A percentile compares a stretch with the other conserved stretches of the same genome.
These are phyloP conservation scores for Urocyon cinereoargenteus DNA, from an alignment of 2,797 vertebrate genomes.

Conservation along the genomic window DNA sequence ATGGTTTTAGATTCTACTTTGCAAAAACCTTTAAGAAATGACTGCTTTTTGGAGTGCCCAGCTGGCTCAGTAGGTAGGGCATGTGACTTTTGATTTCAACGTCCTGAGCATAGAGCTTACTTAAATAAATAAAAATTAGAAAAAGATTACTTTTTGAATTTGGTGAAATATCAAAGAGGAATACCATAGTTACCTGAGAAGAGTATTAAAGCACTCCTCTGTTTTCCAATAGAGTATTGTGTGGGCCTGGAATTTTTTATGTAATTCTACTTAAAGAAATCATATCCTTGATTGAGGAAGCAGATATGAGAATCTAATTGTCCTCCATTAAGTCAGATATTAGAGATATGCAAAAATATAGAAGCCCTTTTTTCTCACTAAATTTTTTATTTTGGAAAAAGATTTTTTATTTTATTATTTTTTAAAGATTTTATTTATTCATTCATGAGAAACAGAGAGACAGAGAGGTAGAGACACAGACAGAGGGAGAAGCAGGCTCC, in stretches of 20 bases:
- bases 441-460: too few species aligned
- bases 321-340: background rate
- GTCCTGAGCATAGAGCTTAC: background rate
- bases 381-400: slow-evolving; percentile 41
- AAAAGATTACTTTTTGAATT: background rate
- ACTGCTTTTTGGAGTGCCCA: background rate
- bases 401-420: background rate
- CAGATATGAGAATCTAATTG: background rate
- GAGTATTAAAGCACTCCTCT: background rate
- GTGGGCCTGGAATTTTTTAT: background rate
- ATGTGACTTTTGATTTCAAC: background rate
- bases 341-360: background rate
- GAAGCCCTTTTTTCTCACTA: background rate
- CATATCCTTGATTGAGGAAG: background rate
- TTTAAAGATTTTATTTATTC: too few species aligned
- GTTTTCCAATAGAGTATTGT: background rate
- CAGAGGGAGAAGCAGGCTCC: too few species aligned
- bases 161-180: background rate
- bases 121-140: background rate
- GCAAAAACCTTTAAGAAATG: background rate
- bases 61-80: background rate
- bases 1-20: background rate
- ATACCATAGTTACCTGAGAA: background rate
- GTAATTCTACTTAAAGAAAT: background rate
- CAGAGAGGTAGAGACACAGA: too few species aligned